Conservation (phyloP, 53 echinoderm and acorn worm genomes). For the Apostichopus leukothele region DNA sequence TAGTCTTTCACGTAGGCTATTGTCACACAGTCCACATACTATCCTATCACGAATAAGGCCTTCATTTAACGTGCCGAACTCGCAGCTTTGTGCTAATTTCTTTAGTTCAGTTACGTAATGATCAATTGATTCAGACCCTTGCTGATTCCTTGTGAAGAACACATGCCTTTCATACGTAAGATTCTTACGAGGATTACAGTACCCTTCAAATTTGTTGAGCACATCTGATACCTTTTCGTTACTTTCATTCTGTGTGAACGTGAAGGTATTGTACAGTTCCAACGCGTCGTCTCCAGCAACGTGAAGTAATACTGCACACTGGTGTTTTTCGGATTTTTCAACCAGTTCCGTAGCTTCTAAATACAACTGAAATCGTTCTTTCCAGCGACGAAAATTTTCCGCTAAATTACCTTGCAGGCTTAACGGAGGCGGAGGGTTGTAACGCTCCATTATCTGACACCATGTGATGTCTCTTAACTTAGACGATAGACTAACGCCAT, state of each 20-base stretch:
- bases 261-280: conserved; percentile 40
- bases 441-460: conserved; percentile 40
- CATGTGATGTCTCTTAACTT: conserved; percentile 5
- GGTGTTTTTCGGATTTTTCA: conserved; percentile 21
- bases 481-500: not conserved
- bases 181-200: conserved; percentile 34
- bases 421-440: not conserved
- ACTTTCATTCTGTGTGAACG: conserved; percentile 6
- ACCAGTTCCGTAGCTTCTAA: not conserved
- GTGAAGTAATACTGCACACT: conserved; percentile 29
- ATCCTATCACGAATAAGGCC: conserved; percentile 46
- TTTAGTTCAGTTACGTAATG: conserved; percentile 45
- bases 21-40: conserved; percentile 37
- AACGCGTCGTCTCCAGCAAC: conserved; percentile 28
- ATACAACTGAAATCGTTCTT: conserved; percentile 20
- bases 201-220: conserved; percentile 26
- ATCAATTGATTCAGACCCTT: not conserved
- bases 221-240: conserved; percentile 19
- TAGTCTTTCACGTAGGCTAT: conserved; percentile 34
- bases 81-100: conserved; percentile 13
- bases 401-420: conserved; percentile 38
- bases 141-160: conserved; percentile 28
- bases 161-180: conserved; percentile 39
- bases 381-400: conserved; percentile 8
- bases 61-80: conserved; percentile 36